phyloP scores from a whole-genome alignment of 2,797 vertebrate genomes.

The Coranthus polyacanthus region DNA sequence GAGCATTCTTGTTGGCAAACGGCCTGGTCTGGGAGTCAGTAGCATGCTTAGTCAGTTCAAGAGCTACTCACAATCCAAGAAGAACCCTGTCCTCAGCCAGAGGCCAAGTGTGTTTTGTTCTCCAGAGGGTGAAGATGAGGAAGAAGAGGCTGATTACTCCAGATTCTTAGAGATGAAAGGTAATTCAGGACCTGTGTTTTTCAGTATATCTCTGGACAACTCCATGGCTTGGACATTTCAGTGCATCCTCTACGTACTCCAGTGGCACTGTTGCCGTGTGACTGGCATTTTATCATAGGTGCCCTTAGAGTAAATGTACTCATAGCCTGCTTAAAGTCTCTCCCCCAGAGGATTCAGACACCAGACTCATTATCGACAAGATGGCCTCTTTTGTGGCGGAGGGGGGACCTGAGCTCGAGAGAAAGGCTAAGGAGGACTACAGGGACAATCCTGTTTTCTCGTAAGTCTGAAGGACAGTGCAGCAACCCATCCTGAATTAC shows the following conservation, averaged over 20 bases:
- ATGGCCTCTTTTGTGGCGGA: constrained; percentile 97
- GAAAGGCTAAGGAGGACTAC: constrained; percentile 94
- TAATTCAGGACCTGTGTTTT: constrained; percentile 79
- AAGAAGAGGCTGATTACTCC: constrained; percentile 90
- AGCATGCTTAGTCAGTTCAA: constrained; percentile 91
- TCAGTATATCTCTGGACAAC: constrained; percentile 49
- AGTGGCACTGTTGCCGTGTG: constrained; percentile 83
- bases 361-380: constrained; percentile 94
- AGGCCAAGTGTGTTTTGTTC: constrained; percentile 94
- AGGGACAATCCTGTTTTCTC: constrained; percentile 94
- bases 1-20: constrained; percentile 87
- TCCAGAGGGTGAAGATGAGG: constrained; percentile 88
- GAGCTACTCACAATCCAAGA: constrained; percentile 90
- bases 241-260: constrained; percentile 62
- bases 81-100: constrained; percentile 86
- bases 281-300: constrained; percentile 86
- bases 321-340: constrained; percentile 99
- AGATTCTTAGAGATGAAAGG: constrained; percentile 96
- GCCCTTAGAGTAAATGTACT: constrained; percentile 91
- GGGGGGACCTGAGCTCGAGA: constrained; percentile 94
- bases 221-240: constrained; percentile 55
- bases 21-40: constrained; percentile 88
- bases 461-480: constrained; percentile 81
- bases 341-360: constrained; percentile 97
- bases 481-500: neutral